Percentiles rank a stretch among this genome's conserved stretches.
phyloP scores from a whole-genome alignment of 2,888 invertebrate genomes.

The Gryllus longicercus region DNA sequence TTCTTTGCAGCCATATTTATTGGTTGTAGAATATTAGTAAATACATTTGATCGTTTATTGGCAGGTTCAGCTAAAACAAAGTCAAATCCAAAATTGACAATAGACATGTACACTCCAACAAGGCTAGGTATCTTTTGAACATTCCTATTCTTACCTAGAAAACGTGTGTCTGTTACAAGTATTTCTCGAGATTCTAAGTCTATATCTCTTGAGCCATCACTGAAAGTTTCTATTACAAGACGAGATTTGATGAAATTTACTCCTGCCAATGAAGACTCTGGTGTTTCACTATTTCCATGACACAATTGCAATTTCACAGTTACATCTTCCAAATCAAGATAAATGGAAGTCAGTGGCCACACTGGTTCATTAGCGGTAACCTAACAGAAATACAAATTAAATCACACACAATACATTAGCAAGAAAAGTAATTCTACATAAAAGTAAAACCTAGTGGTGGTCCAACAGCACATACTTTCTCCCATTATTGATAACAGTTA shows the following conservation, averaged over 20 bases:
- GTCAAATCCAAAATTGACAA: no score
- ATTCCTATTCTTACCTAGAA: slow-evolving; percentile 47
- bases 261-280: slow-evolving; percentile 61
- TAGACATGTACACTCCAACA: not conserved
- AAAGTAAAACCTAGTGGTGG: no score
- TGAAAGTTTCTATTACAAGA: slow-evolving; percentile 78
- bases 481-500: no score
- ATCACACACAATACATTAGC: no score
- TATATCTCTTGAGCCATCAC: slow-evolving; percentile 85
- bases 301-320: slow-evolving; percentile 66
- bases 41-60: slow-evolving; percentile 77
- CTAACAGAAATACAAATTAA: not conserved
- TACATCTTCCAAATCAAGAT: slow-evolving; percentile 82
- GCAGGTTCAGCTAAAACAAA: slow-evolving; percentile 52
- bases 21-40: slow-evolving; percentile 84
- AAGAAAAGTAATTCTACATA: no score
- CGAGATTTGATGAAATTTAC: slow-evolving; percentile 89
- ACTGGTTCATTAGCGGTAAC: slow-evolving; percentile 45
- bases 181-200: slow-evolving; percentile 92
- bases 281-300: slow-evolving; percentile 46
- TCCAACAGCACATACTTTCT: no score
- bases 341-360: slow-evolving; percentile 76
- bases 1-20: slow-evolving; percentile 52
- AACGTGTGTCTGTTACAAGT: slow-evolving; percentile 72
- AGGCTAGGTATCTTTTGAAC: no score